Percentiles rank a stretch among this genome's conserved stretches.
Evolutionary conservation across 2,113 vertebrate genomes (phyloP).

Genomic region (Phrynocephalus versicolor): DNA sequence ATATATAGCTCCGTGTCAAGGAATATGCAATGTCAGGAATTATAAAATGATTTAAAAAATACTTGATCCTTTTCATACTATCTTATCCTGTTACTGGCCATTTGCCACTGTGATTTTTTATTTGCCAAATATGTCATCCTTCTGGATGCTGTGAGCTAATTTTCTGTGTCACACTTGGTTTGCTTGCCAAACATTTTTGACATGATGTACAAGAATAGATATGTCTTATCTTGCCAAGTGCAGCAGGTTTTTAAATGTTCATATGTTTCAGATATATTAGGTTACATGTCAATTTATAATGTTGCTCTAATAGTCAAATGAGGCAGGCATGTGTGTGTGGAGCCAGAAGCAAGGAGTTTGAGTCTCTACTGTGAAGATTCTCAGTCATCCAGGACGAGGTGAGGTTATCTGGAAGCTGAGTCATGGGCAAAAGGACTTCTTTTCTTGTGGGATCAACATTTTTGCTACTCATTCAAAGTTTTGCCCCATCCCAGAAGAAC

Average conservation of each 20-base stretch:
- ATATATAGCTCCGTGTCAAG: neutral
- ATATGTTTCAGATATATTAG: too few relatives aligned
- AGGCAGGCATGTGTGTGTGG: neutral
- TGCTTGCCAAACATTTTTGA: neutral
- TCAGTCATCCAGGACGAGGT: too few relatives aligned
- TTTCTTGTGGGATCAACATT: too few relatives aligned
- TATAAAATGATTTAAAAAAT: neutral
- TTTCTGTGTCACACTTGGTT: neutral
- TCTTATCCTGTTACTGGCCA: neutral
- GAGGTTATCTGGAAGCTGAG: too few relatives aligned
- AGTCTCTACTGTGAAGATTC: too few relatives aligned
- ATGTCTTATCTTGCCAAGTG: neutral
- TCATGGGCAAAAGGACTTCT: too few relatives aligned
- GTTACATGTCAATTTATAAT: too few relatives aligned
- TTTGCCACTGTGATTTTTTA: neutral
- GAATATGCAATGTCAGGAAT: neutral
- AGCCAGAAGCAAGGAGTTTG: neutral
- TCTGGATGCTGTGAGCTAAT: neutral
- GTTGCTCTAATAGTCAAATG: too few relatives aligned
- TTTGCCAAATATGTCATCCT: neutral
- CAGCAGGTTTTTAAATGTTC: too few relatives aligned
- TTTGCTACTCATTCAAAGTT: too few relatives aligned
- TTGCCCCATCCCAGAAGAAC: too few relatives aligned
- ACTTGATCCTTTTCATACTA: neutral
- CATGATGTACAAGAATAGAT: neutral